Evolutionary conservation across 2,113 vertebrate species (phyloP).

Genomic region (Cercocebus atys): DNA sequence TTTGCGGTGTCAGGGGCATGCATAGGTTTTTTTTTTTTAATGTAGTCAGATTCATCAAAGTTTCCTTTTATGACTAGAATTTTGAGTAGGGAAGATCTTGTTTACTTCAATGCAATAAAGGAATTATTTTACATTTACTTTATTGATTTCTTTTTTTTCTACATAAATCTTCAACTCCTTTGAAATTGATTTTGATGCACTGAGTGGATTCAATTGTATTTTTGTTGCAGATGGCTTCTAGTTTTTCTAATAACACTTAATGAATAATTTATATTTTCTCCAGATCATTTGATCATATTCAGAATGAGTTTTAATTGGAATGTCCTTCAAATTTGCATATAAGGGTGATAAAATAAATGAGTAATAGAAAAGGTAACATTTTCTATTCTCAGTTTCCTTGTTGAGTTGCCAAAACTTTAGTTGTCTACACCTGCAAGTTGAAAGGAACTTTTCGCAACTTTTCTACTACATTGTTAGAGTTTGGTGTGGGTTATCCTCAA

Average conservation of each 20-base stretch:
- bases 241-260: neutral
- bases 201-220: neutral
- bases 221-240: neutral
- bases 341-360: neutral
- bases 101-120: neutral
- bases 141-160: neutral
- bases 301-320: conserved; percentile 37
- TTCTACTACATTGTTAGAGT: neutral
- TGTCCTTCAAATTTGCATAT: neutral
- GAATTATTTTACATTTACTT: neutral
- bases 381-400: neutral
- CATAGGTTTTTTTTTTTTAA: neutral
- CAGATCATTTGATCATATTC: neutral
- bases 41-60: neutral
- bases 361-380: neutral
- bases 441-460: neutral
- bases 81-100: conserved; percentile 32
- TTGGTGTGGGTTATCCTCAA: neutral
- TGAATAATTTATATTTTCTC: conserved; percentile 42
- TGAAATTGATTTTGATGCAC: neutral
- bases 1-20: neutral
- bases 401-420: neutral
- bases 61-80: neutral
- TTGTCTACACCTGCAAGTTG: neutral
- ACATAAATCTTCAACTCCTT: neutral